Evolutionary conservation across 2,888 invertebrate genomes (phyloP), one percentile per base, ranked within the genome.

Genomic region (Dicyrtomina minuta): DNA sequence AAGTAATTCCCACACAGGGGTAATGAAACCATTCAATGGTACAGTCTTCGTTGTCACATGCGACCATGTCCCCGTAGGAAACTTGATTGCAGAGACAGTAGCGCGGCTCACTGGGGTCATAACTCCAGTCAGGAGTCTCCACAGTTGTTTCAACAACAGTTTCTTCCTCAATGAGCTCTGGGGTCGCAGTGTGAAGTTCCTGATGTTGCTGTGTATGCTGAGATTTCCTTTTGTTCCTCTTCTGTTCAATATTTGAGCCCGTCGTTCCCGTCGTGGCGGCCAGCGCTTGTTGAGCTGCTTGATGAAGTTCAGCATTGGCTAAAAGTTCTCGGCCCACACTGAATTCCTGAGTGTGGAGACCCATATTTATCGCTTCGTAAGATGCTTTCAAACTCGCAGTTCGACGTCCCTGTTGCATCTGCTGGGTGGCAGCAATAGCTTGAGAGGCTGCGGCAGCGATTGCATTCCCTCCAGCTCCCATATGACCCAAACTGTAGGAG

Each of bases 11-110:
- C 62, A 99, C 98, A 82, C 99, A 99, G 6, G 92, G 92, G 84
- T 97, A 98, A 84, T 99, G 98, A 84, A 98, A 99, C 99, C 99
- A 99, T 83, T 98, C 96, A 80, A 93, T 94, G 1, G 94, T 94
- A 83, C 98, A 99, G 92, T 94, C 92, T 82, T 92, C 91, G 83
- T 97, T 97, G 84, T 99, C 98, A 84, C 99, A 98, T 72, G 97
- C 98, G 53, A 99, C 96, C 98, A 98, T 98, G 81, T 96, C 95
- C 0, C 97, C 97, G 80, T 96, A 97, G 0, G 95, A 95, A 22
- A 96, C 94, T 83, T 97, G 95, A 84, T 96, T 96, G 83, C 97
- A 97, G 79, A 96, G 88, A 82, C 96, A 97, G 83, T 97, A 97
- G 78, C 92, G 85, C 0, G 96, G 96, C 82, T 97, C 98, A 83